These are phyloP conservation scores for Drosophila tsacasi DNA, from an alignment of 1,140 invertebrate genomes.

Conservation along the genomic window DNA sequence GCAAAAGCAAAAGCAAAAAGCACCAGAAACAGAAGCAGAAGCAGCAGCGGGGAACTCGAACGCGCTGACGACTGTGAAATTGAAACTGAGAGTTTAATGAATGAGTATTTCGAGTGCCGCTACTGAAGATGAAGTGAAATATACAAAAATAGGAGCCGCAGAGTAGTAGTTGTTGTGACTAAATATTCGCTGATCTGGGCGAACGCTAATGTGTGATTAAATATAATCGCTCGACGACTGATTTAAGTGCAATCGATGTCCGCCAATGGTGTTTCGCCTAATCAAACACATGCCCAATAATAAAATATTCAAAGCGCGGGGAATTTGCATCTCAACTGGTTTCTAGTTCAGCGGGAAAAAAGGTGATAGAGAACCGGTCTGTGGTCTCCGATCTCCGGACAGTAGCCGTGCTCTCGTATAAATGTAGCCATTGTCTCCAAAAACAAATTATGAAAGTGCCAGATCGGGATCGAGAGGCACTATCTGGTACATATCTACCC, in stretches of 20 bases:
- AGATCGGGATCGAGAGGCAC: constrained; percentile 38
- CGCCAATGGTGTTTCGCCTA: constrained; percentile 41
- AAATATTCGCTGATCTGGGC: constrained; percentile 11
- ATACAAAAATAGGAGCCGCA: constrained; percentile 3
- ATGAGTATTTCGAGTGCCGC: constrained; percentile 43
- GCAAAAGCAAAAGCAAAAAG: constrained; percentile 24
- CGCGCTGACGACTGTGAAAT: constrained; percentile 49
- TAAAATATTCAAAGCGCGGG: constrained; percentile 13
- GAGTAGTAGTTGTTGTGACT: constrained; percentile 11
- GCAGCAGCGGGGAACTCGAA: constrained; percentile 36
- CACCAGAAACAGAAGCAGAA: constrained; percentile 3
- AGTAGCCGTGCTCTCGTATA: constrained; percentile 69
- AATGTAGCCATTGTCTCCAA: constrained; percentile 54
- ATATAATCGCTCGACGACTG: constrained; percentile 25
- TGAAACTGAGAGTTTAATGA: constrained; percentile 58
- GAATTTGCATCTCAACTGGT: constrained; percentile 47
- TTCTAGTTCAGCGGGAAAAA: constrained; percentile 13
- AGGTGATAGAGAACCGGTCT: constrained; percentile 42
- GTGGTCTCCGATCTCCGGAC: constrained; percentile 15
- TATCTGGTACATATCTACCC: constrained; percentile 39
- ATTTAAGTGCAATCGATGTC: constrained; percentile 50
- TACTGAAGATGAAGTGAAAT: constrained; percentile 25
- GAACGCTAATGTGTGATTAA: constrained; percentile 32
- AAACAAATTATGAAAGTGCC: constrained; percentile 51
- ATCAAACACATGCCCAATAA: constrained; percentile 33